Evolutionary conservation across 2,888 invertebrate genomes (phyloP).

Genomic region (Lypha dubia): DNA sequence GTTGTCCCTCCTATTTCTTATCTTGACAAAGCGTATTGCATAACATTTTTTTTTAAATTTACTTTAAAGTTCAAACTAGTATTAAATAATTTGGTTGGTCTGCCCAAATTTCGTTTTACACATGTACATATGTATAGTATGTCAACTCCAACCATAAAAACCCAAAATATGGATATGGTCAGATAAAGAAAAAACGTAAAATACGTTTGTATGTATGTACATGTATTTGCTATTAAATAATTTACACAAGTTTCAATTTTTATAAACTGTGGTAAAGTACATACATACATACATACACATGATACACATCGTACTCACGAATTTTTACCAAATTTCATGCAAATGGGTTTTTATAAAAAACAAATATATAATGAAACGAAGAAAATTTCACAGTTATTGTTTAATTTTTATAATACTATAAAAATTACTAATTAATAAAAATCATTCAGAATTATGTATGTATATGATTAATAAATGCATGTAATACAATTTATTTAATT

Average conservation of each 20-base stretch:
- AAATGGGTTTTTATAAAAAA: neutral
- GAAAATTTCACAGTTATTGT: slow-evolving; percentile 22
- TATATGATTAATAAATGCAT: neutral
- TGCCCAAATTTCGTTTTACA: neutral
- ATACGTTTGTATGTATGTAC: no score
- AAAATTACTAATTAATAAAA: slow-evolving; percentile 31
- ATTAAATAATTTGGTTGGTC: neutral
- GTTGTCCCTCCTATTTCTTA: neutral
- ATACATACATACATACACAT: neutral
- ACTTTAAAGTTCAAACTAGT: neutral
- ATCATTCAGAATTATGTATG: neutral
- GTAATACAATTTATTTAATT: neutral
- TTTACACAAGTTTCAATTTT: neutral
- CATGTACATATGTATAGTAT: no score
- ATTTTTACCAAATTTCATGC: neutral
- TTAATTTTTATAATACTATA: slow-evolving; percentile 7
- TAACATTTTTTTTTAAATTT: neutral
- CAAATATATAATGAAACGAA: slow-evolving; percentile 23
- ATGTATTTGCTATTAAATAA: slow-evolving; percentile 4
- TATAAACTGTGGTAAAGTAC: neutral
- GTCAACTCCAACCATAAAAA: slow-evolving; percentile 14
- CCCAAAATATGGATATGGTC: slow-evolving; percentile 26
- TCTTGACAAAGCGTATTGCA: neutral
- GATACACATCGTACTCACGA: no score
- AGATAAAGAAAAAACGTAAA: slow-evolving; percentile 10